Evolutionary conservation across 2,888 invertebrate genomes (phyloP), one percentile per base, ranked within the genome.

Genomic region (Byasa hedistus): DNA sequence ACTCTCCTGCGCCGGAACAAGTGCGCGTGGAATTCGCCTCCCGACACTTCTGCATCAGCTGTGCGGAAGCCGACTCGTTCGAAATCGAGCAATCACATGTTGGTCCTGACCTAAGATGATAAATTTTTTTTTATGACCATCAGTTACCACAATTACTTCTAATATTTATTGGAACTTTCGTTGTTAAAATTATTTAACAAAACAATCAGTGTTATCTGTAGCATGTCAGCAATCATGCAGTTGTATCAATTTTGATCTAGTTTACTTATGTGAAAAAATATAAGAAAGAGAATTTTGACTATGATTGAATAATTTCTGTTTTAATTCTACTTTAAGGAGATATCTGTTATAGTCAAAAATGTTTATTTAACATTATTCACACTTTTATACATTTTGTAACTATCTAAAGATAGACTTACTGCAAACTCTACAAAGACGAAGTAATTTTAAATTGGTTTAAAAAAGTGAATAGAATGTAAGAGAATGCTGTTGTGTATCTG

Each of bases 1-100:
- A 98, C 71, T 94, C 94, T 0, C 98, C 98, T 7, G 93, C 93
- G 66, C 94, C 94, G 0, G 95, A 94, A 78, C 96, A 96, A 0
- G 92, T 79, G 10, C 79, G 76, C 0, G 85, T 83, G 0, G 82
- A 74, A 69, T 92, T 86, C 0, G 89, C 83, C 54, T 85, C 86
- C 0, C 89, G 79, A 39, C 89, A 87, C 57, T 84, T 84, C 1
- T 83, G 79, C 69, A 80, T 76, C 17, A 90, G 73, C 5, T 82
- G 83, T 19, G 86, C 84, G 0, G 93, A 89, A 1, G 88, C 89
- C 7, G 77, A 79, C 68, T 87, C 86, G 57, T 89, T 85, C 59
- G 86, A 86, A 63, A 88, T 85, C 0, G 91, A 87, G 69, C 94
- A 94, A 71, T 92, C 86, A 70, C 94, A 94, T 1, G 78, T 76